Conservation (phyloP, 1,140 invertebrate genomes). For the Leucophenga varia region DNA sequence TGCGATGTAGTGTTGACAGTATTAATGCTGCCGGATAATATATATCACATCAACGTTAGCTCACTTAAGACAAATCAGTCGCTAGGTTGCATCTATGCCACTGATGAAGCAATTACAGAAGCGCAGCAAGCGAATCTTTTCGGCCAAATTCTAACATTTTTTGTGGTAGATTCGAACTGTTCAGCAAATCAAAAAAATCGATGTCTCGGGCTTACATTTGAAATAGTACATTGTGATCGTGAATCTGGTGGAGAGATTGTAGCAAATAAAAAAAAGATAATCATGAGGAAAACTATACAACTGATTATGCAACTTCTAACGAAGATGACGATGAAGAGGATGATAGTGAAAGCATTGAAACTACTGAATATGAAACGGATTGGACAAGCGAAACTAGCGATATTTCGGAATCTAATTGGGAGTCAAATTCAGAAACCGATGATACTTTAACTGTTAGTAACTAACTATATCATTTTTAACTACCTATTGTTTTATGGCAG, state of each 20-base stretch:
- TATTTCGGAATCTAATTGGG: too few relatives aligned
- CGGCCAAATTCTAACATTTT: slow-evolving; percentile 32
- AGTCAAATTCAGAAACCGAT: too few relatives aligned
- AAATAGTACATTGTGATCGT: neutral
- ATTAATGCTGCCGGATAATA: slow-evolving; percentile 19
- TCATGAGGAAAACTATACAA: too few relatives aligned
- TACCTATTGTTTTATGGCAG: too few relatives aligned
- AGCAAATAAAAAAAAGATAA: neutral
- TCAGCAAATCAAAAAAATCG: slow-evolving; percentile 10
- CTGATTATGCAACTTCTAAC: too few relatives aligned
- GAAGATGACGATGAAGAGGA: too few relatives aligned
- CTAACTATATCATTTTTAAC: too few relatives aligned
- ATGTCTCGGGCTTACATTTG: slow-evolving; percentile 17
- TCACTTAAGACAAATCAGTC: slow-evolving; percentile 11
- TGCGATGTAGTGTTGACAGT: slow-evolving; percentile 24
- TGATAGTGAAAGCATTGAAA: too few relatives aligned
- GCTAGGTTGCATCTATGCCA: slow-evolving; percentile 31
- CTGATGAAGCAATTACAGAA: slow-evolving; percentile 22
- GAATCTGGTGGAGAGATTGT: neutral
- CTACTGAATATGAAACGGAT: too few relatives aligned
- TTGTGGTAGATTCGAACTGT: slow-evolving; percentile 21
- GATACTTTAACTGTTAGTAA: too few relatives aligned
- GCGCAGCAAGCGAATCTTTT: slow-evolving; percentile 27
- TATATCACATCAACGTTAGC: slow-evolving; percentile 36
- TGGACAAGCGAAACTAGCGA: too few relatives aligned